Base-by-base conservation (phyloP, 2,797 vertebrate species). In the Girardinus metallicus region DNA sequence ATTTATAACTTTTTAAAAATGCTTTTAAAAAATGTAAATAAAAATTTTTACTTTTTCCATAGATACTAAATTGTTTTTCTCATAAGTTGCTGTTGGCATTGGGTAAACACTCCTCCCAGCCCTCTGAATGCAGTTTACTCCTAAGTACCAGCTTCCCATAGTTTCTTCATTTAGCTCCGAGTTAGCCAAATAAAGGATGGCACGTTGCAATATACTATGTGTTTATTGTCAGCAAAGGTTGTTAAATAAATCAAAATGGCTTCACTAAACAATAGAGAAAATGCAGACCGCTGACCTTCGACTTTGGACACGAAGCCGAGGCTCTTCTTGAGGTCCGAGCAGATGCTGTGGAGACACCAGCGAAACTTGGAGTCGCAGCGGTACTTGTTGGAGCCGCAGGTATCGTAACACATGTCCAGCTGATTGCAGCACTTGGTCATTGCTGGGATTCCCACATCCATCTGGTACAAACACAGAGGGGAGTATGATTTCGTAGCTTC, bases 321-420 rank as follows among this genome's bases (percentile, higher is more conserved):
- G 90, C 98, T 99, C 88, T 99, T 97, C 94, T 99, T 99, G 77
- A 99, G 97, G 89, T 99, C 99, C 0, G 97, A 97, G 92, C 99
- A 99, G 96, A 99, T 99, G 88, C 97, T 96, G 90, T 99, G 98
- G 74, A 99, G 97, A 85, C 99, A 99, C 98, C 98, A 99, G 83
- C 99, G 99, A 94, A 99, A 99, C 92, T 99, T 99, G 77, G 98
- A 98, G 23, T 99, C 99, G 0, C 99, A 99, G 81, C 98, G 98
- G 80, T 99, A 99, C 85, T 99, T 99, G 93, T 99, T 99, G 93
- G 99, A 98, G 60, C 98, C 99, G 0, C 99, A 99, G 26, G 97
- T 99, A 89, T 99, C 98, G 0, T 99, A 99, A 73, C 99, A 99
- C 60, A 96, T 1, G 0, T 99, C 99, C 93, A 99, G 92, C 95